Conservation (phyloP, 2,113 vertebrate genomes). For the Microtus pennsylvanicus region DNA sequence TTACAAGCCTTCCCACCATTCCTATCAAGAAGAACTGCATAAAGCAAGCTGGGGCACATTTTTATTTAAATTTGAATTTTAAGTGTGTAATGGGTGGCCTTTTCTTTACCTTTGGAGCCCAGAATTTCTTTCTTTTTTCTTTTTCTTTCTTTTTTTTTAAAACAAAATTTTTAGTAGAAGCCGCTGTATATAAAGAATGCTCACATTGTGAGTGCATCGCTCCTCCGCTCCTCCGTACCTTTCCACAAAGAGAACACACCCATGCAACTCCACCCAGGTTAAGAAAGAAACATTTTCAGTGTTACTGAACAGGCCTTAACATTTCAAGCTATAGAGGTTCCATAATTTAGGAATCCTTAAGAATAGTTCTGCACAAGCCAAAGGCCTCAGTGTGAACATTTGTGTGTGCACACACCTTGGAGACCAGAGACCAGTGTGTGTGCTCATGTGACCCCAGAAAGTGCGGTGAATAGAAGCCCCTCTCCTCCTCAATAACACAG, state of each 20-base stretch:
- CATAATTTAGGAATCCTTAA: neutral
- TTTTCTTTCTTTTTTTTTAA: neutral
- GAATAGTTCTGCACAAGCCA: neutral
- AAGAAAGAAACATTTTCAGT: slow-evolving; percentile 40
- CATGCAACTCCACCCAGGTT: slow-evolving; percentile 41
- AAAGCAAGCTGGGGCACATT: neutral
- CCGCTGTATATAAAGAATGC: neutral
- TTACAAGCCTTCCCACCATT: slow-evolving; percentile 60
- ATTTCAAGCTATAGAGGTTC: neutral
- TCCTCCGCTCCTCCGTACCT: accelerated
- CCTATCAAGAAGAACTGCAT: neutral
- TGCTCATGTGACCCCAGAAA: neutral
- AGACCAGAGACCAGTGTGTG: neutral
- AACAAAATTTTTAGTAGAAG: slow-evolving; percentile 51
- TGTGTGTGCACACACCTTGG: neutral
- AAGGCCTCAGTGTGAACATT: neutral
- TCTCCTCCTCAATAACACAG: neutral
- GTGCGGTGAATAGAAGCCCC: neutral
- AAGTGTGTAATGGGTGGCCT: neutral
- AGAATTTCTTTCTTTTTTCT: neutral
- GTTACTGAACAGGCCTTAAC: neutral
- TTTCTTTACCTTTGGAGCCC: slow-evolving; percentile 11
- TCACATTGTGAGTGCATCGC: neutral
- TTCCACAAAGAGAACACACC: slow-evolving; percentile 57
- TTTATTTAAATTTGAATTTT: slow-evolving; percentile 7